These are phyloP conservation scores for Stomatorhinus walkeri DNA, from an alignment of 2,797 vertebrate species.

Conservation along the genomic window DNA sequence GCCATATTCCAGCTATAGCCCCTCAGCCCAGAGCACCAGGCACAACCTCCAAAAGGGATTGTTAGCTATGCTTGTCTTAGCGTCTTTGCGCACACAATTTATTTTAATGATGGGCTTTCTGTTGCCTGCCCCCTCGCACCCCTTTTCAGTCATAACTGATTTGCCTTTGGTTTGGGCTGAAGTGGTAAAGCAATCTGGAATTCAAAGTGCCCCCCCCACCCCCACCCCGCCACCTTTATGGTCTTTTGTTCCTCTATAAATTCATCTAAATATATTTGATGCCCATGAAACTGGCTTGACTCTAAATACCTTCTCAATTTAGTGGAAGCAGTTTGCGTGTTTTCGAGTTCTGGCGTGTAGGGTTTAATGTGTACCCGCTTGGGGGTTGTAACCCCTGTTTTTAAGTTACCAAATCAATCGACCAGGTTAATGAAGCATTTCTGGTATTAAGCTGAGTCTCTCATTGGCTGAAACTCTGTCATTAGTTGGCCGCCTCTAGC, in stretches of 20 bases:
- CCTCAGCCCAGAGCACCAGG: conserved; percentile 44
- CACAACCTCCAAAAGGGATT: conserved; percentile 47
- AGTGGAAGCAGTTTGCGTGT: neutral
- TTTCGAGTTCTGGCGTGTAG: neutral
- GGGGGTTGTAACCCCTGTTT: conserved; percentile 1
- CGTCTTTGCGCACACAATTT: conserved; percentile 44
- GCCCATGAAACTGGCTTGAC: conserved; percentile 49
- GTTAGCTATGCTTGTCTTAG: conserved; percentile 51
- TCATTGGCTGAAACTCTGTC: neutral
- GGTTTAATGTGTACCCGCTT: neutral
- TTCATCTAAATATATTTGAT: conserved; percentile 46
- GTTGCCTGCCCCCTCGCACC: conserved; percentile 40
- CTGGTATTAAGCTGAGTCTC: neutral
- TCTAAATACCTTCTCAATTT: conserved; percentile 43
- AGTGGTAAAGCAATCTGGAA: neutral
- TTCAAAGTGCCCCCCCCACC: conserved; percentile 19
- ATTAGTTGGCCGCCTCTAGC: neutral
- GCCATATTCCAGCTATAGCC: conserved; percentile 31
- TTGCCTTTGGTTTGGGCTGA: conserved; percentile 24
- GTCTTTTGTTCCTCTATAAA: conserved; percentile 30
- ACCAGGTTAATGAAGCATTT: neutral
- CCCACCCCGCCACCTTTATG: neutral
- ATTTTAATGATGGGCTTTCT: conserved; percentile 45
- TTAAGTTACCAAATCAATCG: neutral
- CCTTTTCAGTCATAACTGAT: conserved; percentile 47